Conservation (phyloP, 2,888 invertebrate genomes). For the Branchipolynoe longqiensis region DNA sequence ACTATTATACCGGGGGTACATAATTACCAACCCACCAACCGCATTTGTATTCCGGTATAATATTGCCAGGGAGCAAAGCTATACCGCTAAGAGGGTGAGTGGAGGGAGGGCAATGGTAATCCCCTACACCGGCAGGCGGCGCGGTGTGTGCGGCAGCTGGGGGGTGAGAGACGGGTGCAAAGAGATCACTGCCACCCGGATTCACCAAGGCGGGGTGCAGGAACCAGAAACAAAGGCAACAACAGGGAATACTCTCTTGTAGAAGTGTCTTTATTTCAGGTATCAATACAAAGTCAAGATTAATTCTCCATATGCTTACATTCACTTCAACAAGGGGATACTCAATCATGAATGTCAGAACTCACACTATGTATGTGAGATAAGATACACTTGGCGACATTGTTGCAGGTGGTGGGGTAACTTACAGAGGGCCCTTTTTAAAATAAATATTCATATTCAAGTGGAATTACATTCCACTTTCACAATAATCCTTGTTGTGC, state of each 20-base stretch:
- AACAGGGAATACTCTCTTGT: not conserved
- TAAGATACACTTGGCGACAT: not conserved
- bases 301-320: not conserved
- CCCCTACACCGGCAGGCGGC: too few species aligned
- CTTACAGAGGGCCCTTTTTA: too few species aligned
- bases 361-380: too few species aligned
- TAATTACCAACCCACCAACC: too few species aligned
- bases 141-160: not conserved
- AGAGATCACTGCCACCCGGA: not conserved
- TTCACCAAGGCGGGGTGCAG: not conserved
- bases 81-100: too few species aligned
- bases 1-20: too few species aligned
- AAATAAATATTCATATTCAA: too few species aligned
- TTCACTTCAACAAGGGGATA: not conserved
- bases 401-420: too few species aligned
- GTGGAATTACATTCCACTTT: conserved; percentile 1
- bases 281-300: not conserved
- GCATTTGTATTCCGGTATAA: too few species aligned
- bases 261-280: conserved; percentile 2
- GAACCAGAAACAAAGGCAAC: not conserved
- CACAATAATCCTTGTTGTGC: not conserved
- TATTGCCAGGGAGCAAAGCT: too few species aligned
- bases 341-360: not conserved
- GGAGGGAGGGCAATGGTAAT: too few species aligned
- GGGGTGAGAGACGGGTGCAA: not conserved